Conservation (phyloP, 2,113 vertebrate genomes). For the Xiphophorus maculatus region DNA sequence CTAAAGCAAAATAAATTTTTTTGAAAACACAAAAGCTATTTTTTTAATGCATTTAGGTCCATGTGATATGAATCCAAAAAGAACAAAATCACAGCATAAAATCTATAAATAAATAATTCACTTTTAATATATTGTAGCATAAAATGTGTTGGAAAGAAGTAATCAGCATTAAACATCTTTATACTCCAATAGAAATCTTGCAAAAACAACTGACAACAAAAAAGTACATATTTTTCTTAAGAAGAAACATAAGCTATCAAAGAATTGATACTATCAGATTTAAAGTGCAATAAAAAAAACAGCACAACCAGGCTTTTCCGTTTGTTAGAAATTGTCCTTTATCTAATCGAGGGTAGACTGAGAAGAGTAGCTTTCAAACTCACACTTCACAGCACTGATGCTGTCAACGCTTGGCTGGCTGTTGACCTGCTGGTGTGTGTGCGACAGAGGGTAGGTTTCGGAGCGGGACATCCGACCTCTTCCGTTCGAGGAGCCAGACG, state of each 20-base stretch:
- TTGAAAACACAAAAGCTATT: conserved; percentile 58
- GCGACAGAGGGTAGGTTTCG: conserved; percentile 80
- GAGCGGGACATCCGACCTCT: conserved; percentile 79
- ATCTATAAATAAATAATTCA: conserved; percentile 20
- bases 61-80: conserved; percentile 49
- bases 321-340: not conserved
- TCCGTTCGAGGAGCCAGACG: conserved; percentile 48
- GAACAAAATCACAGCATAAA: conserved; percentile 19
- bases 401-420: conserved; percentile 82
- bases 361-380: conserved; percentile 78
- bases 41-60: conserved; percentile 38
- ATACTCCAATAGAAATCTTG: conserved; percentile 16
- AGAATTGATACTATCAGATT: conserved; percentile 20
- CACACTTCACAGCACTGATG: conserved; percentile 82
- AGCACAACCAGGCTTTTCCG: not conserved
- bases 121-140: conserved; percentile 25
- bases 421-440: conserved; percentile 77
- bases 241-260: not conserved
- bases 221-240: conserved; percentile 19
- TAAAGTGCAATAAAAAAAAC: conserved; percentile 16
- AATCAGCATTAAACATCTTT: conserved; percentile 7
- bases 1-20: conserved; percentile 54
- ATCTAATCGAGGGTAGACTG: conserved; percentile 60
- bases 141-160: conserved; percentile 33
- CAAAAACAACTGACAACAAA: conserved; percentile 36